A percentile compares a stretch with the other conserved stretches of the same genome.
These are phyloP conservation scores for Gallinago paraguaiae DNA, from an alignment of 2,113 vertebrate species.

Conservation along the genomic window DNA sequence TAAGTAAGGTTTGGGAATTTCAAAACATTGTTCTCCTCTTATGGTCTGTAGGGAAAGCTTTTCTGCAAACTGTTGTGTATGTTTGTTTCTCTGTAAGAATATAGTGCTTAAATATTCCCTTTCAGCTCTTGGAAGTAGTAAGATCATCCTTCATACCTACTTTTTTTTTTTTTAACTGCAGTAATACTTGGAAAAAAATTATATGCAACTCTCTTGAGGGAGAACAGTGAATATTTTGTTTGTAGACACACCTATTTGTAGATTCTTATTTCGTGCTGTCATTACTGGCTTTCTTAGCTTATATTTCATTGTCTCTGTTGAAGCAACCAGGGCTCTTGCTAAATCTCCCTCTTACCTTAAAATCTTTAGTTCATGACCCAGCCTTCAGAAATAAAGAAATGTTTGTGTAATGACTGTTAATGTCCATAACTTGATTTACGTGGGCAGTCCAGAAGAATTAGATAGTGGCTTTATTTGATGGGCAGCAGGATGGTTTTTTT, in stretches of 20 bases:
- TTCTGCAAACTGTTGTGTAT: not conserved
- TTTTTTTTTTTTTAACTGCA: not conserved
- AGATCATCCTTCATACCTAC: not conserved
- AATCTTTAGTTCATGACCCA: conserved; percentile 3
- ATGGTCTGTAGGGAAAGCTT: not conserved
- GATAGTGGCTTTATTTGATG: not conserved
- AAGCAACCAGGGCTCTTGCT: not conserved
- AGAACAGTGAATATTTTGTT: not conserved
- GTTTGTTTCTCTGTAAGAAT: not conserved
- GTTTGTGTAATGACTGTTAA: not conserved
- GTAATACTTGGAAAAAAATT: not conserved
- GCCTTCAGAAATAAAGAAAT: not conserved
- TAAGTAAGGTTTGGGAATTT: not conserved
- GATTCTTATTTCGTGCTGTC: conserved; percentile 33
- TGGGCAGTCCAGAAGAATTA: not conserved
- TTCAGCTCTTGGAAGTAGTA: not conserved
- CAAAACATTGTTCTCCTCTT: not conserved
- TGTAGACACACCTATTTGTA: conserved; percentile 44
- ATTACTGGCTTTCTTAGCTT: not conserved
- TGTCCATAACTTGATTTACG: not conserved
- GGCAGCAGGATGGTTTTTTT: not conserved
- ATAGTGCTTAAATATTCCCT: not conserved
- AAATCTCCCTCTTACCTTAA: conserved; percentile 11
- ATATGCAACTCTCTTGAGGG: not conserved
- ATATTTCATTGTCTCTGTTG: not conserved